phyloP scores from a whole-genome alignment of 2,113 vertebrate genomes.

The Hippolais icterina region DNA sequence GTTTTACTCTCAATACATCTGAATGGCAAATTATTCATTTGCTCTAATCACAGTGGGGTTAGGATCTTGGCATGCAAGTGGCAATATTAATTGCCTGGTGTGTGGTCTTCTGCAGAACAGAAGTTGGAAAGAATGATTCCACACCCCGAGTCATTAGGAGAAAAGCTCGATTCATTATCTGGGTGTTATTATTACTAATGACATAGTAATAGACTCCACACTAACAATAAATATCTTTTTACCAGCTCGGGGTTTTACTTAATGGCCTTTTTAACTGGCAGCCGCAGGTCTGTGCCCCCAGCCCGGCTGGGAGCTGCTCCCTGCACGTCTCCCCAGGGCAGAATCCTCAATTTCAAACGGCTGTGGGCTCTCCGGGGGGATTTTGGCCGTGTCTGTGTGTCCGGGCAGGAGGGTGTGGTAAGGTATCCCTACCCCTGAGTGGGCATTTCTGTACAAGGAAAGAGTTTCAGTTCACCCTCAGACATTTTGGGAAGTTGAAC shows the following conservation, averaged over 20 bases:
- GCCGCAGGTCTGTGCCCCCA: constrained; percentile 23
- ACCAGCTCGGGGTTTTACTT: constrained; percentile 26
- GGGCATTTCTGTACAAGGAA: too few species aligned
- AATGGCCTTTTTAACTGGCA: constrained; percentile 21
- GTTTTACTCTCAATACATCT: background rate
- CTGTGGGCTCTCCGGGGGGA: too few species aligned
- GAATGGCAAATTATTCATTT: constrained; percentile 48
- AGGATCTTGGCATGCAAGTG: constrained; percentile 14
- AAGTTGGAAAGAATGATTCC: constrained; percentile 18
- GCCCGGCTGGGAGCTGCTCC: background rate
- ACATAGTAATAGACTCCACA: constrained; percentile 47
- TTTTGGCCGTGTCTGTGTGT: too few species aligned
- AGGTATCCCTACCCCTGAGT: too few species aligned
- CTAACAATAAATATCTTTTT: constrained; percentile 66
- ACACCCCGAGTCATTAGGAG: constrained; percentile 41
- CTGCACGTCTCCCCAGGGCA: background rate
- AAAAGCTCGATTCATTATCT: constrained; percentile 67
- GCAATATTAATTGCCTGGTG: constrained; percentile 59
- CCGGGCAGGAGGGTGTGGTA: too few species aligned
- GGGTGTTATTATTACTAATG: constrained; percentile 65
- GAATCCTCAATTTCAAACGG: too few species aligned
- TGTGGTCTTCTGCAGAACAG: constrained; percentile 33
- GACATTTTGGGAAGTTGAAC: too few species aligned
- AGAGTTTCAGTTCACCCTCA: too few species aligned
- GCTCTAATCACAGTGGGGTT: constrained; percentile 58